phyloP scores from a whole-genome alignment of 2,888 invertebrate species.

The Erebia palarica region DNA sequence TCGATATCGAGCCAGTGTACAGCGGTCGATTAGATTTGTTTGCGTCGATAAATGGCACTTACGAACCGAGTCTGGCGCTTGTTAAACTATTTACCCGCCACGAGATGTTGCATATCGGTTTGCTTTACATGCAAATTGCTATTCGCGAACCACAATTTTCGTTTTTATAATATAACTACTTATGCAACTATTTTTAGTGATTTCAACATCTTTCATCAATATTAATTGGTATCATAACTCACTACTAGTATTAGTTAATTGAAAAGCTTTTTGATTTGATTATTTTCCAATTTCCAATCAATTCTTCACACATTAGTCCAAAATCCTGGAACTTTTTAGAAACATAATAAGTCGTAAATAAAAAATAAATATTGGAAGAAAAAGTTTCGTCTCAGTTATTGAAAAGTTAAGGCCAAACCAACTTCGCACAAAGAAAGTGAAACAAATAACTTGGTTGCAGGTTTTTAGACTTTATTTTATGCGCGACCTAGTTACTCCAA shows the following conservation, averaged over 20 bases:
- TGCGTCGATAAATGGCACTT: slow-evolving; percentile 41
- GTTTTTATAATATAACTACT: background rate
- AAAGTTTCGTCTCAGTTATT: slow-evolving; percentile 7
- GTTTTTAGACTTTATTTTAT: slow-evolving; percentile 17
- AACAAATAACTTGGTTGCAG: slow-evolving; percentile 10
- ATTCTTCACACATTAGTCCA: background rate
- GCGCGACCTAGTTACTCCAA: slow-evolving; percentile 6
- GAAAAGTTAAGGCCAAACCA: slow-evolving; percentile 6
- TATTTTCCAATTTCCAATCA: no score
- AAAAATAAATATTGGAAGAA: background rate
- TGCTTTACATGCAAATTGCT: slow-evolving; percentile 30
- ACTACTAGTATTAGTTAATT: no score
- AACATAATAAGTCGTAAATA: background rate
- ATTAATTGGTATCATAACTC: no score
- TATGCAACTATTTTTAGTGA: no score
- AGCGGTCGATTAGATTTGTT: slow-evolving; percentile 41
- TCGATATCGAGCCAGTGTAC: slow-evolving; percentile 34
- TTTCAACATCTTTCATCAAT: no score
- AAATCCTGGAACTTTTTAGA: background rate
- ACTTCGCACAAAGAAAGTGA: slow-evolving; percentile 14
- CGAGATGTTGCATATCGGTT: slow-evolving; percentile 34
- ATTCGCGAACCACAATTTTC: slow-evolving; percentile 24
- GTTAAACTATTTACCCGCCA: slow-evolving; percentile 40
- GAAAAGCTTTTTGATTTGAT: no score
- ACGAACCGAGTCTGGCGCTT: slow-evolving; percentile 35